Base-by-base conservation (phyloP, 2,113 vertebrate genomes). In the Columba janthina region DNA sequence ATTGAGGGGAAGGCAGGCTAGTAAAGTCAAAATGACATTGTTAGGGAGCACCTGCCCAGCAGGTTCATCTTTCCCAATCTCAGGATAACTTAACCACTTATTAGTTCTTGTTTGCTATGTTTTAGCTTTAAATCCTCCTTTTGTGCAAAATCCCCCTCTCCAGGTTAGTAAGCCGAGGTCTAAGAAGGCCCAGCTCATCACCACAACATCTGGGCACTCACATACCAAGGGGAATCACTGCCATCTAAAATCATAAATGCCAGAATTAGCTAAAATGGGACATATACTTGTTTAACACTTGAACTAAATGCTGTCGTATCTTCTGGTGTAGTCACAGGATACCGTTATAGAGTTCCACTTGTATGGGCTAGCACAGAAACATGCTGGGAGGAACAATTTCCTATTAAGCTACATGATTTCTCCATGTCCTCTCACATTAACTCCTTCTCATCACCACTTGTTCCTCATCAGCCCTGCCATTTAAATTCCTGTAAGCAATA, bases 21-120 rank as follows among this genome's bases (percentile, higher is more conserved):
- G 81, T 95, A 73, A 91, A 89, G 75, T 83, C 79, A 92, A 89
- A 96, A 97, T 67, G 31, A 74, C 56, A 76, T 15, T 42, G 62
- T 89, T 87, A 94, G 78, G 83, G 84, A 96, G 92, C 87, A 96
- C 90, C 93, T 91, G 91, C 88, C 89, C 88, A 84, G 71, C 94
- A 96, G 82, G 72, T 90, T 87, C 4, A 6, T 72, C 69, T 89
- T 92, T 93, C 72, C 60, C 62, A 36, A 6, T 94, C 64, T 86
- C 50, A 32, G 44, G 57, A 42, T 88, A 86, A 67, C 61, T 81
- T 84, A 74, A 88, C 50, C 89, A 84, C 53, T 57, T 92, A 15
- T 65, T 66, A 32, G 34, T 57, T 88, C 34, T 70, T 53, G 28
- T 90, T 86, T 81, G 42, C 69, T 94, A 48, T 81, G 38, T 25